A percentile compares a stretch with the other conserved stretches of the same genome.
phyloP scores from a whole-genome alignment of 2,113 vertebrate species.

The Myotis davidii region DNA sequence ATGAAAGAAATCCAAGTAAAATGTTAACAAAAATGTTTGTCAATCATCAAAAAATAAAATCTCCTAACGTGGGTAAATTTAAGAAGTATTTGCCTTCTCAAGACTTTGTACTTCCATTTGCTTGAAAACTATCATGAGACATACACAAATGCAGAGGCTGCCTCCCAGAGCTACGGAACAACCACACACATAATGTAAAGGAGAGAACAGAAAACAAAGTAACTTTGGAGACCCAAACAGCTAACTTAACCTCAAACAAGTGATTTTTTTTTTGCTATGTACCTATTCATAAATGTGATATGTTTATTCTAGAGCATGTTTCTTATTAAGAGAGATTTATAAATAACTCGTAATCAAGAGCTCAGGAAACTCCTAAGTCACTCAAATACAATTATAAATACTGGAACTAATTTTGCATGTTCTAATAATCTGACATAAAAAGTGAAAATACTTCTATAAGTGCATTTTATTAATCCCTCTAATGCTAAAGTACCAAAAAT shows the following conservation, averaged over 20 bases:
- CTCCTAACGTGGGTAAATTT: background rate
- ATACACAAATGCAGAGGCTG: background rate
- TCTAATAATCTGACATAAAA: background rate
- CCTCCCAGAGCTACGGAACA: background rate
- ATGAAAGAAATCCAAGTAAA: background rate
- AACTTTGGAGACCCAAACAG: background rate
- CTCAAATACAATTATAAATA: background rate
- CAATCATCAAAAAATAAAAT: background rate
- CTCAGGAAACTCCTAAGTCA: background rate
- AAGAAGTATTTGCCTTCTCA: background rate
- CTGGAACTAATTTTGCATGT: background rate
- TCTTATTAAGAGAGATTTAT: background rate
- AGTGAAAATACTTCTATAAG: background rate
- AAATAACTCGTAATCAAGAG: background rate
- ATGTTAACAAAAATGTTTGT: background rate
- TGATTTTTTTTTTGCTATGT: background rate
- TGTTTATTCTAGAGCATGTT: background rate
- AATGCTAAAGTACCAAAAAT: background rate
- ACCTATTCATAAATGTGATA: background rate
- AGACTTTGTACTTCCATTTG: background rate
- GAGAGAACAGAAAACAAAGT: background rate
- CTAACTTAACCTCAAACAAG: background rate
- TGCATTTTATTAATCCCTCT: background rate
- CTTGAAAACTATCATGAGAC: background rate
- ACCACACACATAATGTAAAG: background rate